Evolutionary conservation across 2,888 invertebrate genomes (phyloP).

Genomic region (Exephanes ischioxanthus): DNA sequence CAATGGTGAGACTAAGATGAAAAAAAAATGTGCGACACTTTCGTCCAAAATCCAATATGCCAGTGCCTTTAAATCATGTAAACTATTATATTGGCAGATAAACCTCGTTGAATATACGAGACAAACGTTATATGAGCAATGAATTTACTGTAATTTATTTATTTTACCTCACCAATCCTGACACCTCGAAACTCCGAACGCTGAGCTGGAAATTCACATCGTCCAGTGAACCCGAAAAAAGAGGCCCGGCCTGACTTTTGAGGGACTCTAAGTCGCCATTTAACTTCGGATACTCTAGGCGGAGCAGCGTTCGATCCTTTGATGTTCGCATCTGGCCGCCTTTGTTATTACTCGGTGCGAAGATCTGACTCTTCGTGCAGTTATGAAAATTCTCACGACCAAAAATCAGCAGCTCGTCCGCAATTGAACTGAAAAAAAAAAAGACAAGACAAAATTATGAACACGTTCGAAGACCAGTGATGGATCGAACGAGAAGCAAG

Average conservation of each 20-base stretch:
- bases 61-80: slow-evolving; percentile 78
- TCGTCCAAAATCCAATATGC: slow-evolving; percentile 71
- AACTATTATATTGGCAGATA: slow-evolving; percentile 73
- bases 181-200: not conserved
- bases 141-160: slow-evolving; percentile 23
- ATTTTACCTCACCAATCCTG: not conserved
- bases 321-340: slow-evolving; percentile 30
- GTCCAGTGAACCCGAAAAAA: slow-evolving; percentile 19
- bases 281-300: slow-evolving; percentile 49
- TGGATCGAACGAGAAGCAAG: not conserved
- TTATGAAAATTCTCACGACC: not conserved
- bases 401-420: slow-evolving; percentile 26
- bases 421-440: not conserved
- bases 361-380: slow-evolving; percentile 7
- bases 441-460: not conserved
- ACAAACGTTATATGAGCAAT: slow-evolving; percentile 74
- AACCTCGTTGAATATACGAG: slow-evolving; percentile 82
- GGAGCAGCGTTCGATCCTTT: slow-evolving; percentile 49
- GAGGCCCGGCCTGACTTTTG: slow-evolving; percentile 24
- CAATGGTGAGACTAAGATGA: slow-evolving; percentile 62
- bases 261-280: slow-evolving; percentile 13
- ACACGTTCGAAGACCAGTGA: slow-evolving; percentile 5
- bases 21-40: slow-evolving; percentile 56
- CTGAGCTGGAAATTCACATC: not conserved
- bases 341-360: slow-evolving; percentile 2